phyloP scores from a whole-genome alignment of 37 sponge, comb jelly and placozoan species.

The Eunapius fragilis region DNA sequence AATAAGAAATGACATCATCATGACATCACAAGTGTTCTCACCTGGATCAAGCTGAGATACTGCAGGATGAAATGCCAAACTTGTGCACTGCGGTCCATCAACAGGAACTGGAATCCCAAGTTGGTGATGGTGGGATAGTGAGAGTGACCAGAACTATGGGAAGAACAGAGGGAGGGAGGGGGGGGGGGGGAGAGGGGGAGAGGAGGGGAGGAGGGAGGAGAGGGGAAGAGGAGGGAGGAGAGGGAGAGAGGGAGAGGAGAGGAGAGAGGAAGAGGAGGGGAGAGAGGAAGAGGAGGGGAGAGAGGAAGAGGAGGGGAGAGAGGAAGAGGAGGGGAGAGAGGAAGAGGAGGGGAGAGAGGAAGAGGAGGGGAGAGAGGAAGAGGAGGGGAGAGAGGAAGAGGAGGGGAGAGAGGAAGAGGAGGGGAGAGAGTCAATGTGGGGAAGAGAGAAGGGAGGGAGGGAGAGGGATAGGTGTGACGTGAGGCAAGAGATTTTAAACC shows the following conservation, averaged over 20 bases:
- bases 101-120: constrained; percentile 93
- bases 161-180: neutral
- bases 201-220: neutral
- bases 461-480: no score
- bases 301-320: neutral
- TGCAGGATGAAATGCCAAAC: constrained; percentile 95
- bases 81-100: constrained; percentile 82
- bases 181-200: neutral
- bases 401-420: neutral
- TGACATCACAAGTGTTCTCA: constrained; percentile 4
- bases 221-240: no score
- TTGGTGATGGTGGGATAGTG: constrained; percentile 60
- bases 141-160: neutral
- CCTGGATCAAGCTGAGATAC: constrained; percentile 70
- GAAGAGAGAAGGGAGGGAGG: no score
- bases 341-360: neutral
- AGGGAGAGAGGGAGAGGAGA: no score
- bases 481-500: no score
- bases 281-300: neutral
- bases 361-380: neutral
- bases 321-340: neutral
- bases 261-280: neutral
- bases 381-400: neutral
- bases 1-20: neutral
- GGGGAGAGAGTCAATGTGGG: neutral